Base-by-base conservation (phyloP, 1,140 invertebrate genomes). In the Aporrectodea caliginosa region DNA sequence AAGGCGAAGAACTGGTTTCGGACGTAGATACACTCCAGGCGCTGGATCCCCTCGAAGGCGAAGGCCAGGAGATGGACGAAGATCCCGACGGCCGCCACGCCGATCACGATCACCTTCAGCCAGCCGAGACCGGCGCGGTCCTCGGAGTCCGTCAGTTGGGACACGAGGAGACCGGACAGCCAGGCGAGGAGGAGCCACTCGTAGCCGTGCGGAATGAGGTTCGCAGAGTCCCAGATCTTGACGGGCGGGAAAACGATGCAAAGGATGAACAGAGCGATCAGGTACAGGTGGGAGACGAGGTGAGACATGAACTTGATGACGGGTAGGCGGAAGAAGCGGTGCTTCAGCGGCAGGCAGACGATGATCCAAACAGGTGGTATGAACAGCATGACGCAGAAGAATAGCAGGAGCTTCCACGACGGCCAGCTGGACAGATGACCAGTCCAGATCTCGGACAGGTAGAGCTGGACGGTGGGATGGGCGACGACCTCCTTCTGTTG, bases 301-400 rank as follows among this genome's bases (percentile, higher is more conserved):
- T 99, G 98, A 16, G 96, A 97, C 94, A 99, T 98, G 88, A 99
- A 99, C 89, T 99, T 99, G 84, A 99, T 98, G 82, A 99, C 98
- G 29, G 98, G 98, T 22, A 91, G 83, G 86, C 86, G 96, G 90
- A 96, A 94, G 88, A 97, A 98, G 87, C 94, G 94, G 89, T 97
- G 95, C 30, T 95, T 95, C 82, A 98, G 89, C 16, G 97, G 97
- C 83, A 99, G 91, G 43, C 96, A 98, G 87, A 99, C 97, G 16
- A 94, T 92, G 76, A 99, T 90, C 98, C 98, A 99, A 0, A 99
- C 92, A 14, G 96, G 94, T 33, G 98, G 98, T 85, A 95, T 94
- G 31, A 98, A 89, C 81, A 99, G 91, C 85, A 98, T 98, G 30
- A 92, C 91, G 78, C 97, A 90, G 88, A 98, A 96, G 80, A 99